These are phyloP conservation scores for Mesorhabditis belari DNA, from an alignment of 2,888 invertebrate species.

Conservation along the genomic window DNA sequence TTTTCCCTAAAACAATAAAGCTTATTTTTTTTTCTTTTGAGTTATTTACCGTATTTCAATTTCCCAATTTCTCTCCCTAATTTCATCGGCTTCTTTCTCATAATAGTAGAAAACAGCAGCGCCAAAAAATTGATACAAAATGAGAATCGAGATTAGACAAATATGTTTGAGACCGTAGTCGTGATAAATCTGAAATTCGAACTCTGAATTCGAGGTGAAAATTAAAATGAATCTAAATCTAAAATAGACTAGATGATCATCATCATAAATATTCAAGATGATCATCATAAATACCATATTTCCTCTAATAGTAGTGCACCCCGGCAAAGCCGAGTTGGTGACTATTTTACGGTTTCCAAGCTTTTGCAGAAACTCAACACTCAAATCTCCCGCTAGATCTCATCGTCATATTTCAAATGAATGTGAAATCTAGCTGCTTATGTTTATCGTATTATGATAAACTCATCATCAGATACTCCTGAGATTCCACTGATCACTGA, in stretches of 20 bases:
- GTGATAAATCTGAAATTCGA: conserved; percentile 26
- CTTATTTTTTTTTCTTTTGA: background rate
- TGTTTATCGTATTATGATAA: too few species aligned
- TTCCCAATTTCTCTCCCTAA: conserved; percentile 25
- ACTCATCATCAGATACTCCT: too few species aligned
- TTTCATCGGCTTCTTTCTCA: conserved; percentile 29
- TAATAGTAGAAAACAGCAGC: conserved; percentile 37
- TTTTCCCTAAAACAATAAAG: conserved; percentile 11
- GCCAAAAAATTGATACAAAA: conserved; percentile 38
- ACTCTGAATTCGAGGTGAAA: background rate
- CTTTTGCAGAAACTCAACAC: too few species aligned
- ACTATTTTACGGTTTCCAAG: too few species aligned
- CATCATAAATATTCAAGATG: too few species aligned
- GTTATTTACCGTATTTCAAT: background rate
- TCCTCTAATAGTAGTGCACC: too few species aligned
- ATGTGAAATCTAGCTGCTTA: too few species aligned
- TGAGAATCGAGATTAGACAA: conserved; percentile 25
- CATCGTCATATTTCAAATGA: too few species aligned
- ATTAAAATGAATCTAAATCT: background rate
- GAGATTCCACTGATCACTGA: too few species aligned
- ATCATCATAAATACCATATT: too few species aligned
- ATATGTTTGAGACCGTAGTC: conserved; percentile 43
- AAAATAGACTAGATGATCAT: background rate
- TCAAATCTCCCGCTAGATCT: too few species aligned
- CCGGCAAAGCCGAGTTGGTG: too few species aligned